Evolutionary conservation across 2,113 vertebrate species (phyloP).

Genomic region (Lasiurus cinereus): DNA sequence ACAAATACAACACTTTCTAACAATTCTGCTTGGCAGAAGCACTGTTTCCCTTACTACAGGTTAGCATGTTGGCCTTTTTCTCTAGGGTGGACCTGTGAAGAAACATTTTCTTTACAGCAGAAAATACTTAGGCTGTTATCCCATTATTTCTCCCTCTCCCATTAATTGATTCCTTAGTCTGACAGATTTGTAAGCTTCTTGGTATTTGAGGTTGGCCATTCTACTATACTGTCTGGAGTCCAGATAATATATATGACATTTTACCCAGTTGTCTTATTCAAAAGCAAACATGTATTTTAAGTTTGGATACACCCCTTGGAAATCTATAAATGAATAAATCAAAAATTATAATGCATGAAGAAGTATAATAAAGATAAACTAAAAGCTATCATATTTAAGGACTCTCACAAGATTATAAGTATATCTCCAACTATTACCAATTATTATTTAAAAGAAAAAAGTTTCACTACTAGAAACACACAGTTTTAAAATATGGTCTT

Average conservation of each 20-base stretch:
- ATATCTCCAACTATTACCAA: neutral
- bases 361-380: neutral
- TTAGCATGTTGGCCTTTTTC: neutral
- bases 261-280: neutral
- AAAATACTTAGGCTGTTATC: neutral
- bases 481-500: neutral
- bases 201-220: neutral
- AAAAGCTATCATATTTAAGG: constrained; percentile 1
- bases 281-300: neutral
- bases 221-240: neutral
- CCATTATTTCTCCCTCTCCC: neutral
- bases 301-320: neutral
- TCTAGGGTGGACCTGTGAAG: neutral
- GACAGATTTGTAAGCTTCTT: neutral
- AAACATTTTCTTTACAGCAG: neutral
- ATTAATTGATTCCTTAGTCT: neutral
- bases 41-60: neutral
- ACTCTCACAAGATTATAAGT: neutral
- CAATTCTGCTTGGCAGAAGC: neutral
- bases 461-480: neutral
- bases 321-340: constrained; percentile 8
- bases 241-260: neutral
- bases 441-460: constrained; percentile 44
- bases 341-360: neutral
- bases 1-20: neutral